Conservation (phyloP, 2,113 vertebrate species). For the Sphaerodactylus townsendi region DNA sequence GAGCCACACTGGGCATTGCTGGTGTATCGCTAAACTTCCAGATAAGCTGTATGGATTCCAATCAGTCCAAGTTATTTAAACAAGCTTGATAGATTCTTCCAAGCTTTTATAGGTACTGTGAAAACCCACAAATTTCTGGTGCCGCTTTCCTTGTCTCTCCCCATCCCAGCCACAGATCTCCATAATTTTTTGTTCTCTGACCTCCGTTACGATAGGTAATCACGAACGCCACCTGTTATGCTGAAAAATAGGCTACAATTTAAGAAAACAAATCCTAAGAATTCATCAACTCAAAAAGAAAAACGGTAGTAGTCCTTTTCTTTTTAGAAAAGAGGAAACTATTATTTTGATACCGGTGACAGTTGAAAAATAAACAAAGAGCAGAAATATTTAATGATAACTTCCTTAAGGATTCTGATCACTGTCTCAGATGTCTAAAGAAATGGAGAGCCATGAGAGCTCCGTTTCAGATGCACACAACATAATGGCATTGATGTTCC, state of each 20-base stretch:
- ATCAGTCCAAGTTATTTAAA: too few species aligned
- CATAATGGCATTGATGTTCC: conserved; percentile 1
- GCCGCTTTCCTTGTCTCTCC: too few species aligned
- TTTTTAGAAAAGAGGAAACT: conserved; percentile 45
- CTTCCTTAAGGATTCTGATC: conserved; percentile 43
- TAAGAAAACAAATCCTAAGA: conserved; percentile 47
- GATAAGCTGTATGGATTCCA: too few species aligned
- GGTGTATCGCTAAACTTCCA: too few species aligned
- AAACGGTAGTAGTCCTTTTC: background rate
- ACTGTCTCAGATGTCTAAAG: conserved; percentile 23
- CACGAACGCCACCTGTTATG: conserved; percentile 7
- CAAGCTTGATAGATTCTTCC: too few species aligned
- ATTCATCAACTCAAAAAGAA: conserved; percentile 51
- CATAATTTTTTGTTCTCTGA: too few species aligned
- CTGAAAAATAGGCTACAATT: conserved; percentile 3
- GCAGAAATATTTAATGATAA: conserved; percentile 56
- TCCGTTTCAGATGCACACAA: background rate
- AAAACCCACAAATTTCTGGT: too few species aligned
- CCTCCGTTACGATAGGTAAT: background rate
- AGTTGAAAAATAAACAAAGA: conserved; percentile 58
- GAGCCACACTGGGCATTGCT: too few species aligned
- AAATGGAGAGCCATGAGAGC: conserved; percentile 40
- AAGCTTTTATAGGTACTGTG: too few species aligned
- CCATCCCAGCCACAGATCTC: too few species aligned
- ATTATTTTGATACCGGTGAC: conserved; percentile 38